Conservation (phyloP, 2,888 invertebrate species). For the Ichneumoninae sp. region DNA sequence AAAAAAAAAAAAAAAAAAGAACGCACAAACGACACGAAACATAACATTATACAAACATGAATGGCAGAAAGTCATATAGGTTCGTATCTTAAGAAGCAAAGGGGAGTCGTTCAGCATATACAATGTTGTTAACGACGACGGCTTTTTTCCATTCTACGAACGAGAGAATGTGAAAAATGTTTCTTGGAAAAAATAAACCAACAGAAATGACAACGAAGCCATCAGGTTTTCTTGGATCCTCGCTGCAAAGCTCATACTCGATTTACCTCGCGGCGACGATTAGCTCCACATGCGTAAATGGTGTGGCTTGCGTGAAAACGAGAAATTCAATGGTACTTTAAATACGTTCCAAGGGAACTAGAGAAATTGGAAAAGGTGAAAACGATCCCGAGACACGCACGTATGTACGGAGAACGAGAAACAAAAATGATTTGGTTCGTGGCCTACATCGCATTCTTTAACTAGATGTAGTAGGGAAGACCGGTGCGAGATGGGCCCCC, state of each 20-base stretch:
- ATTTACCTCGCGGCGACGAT: conserved; percentile 42
- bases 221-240: conserved; percentile 1
- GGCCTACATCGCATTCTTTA: not conserved
- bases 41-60: conserved; percentile 30
- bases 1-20: not conserved
- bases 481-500: too few relatives aligned
- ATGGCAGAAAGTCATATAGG: conserved; percentile 33
- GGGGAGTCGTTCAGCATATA: conserved; percentile 41
- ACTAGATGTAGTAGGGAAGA: not conserved
- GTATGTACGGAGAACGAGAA: not conserved
- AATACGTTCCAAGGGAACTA: conserved; percentile 20
- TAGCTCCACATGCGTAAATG: conserved; percentile 25
- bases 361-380: conserved; percentile 46
- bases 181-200: conserved; percentile 46
- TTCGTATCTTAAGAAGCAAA: conserved; percentile 22
- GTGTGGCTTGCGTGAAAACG: conserved; percentile 38
- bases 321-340: conserved; percentile 52
- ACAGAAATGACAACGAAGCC: conserved; percentile 30
- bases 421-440: conserved; percentile 15
- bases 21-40: not conserved
- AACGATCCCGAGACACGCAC: conserved; percentile 56
- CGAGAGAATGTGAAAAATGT: conserved; percentile 56
- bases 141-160: conserved; percentile 57
- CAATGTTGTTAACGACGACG: conserved; percentile 48
- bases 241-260: conserved; percentile 18